These are phyloP conservation scores for Heliconius aoede DNA, from an alignment of 2,888 invertebrate species.

Conservation along the genomic window DNA sequence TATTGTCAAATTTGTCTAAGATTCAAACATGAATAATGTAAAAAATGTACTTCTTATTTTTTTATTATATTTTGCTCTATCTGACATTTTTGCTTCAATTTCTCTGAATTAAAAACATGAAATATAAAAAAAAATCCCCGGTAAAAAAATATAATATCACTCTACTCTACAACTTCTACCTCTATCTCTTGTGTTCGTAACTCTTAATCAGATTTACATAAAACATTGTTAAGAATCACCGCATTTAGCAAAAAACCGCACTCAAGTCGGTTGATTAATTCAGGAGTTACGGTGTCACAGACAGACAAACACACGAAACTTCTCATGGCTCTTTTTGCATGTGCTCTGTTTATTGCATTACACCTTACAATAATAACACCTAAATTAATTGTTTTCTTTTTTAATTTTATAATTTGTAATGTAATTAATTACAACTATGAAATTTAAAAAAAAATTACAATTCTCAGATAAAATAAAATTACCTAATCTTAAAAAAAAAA, in stretches of 20 bases:
- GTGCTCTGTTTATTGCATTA: background rate
- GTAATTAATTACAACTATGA: background rate
- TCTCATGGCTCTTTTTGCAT: too few relatives aligned
- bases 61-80: background rate
- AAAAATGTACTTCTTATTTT: background rate
- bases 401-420: too few relatives aligned
- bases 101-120: background rate
- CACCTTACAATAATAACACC: background rate
- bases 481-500: background rate
- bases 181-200: too few relatives aligned
- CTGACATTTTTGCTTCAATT: background rate
- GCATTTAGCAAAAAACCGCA: too few relatives aligned
- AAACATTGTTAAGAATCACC: too few relatives aligned
- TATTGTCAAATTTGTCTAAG: slow-evolving; percentile 1
- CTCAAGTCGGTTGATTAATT: too few relatives aligned
- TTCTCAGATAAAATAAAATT: background rate
- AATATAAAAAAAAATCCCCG: background rate
- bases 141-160: too few relatives aligned
- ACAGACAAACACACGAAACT: too few relatives aligned
- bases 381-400: too few relatives aligned
- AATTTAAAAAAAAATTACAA: background rate
- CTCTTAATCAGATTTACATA: too few relatives aligned
- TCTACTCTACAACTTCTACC: too few relatives aligned
- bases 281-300: too few relatives aligned
- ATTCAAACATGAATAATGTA: background rate